phyloP scores from a whole-genome alignment of 2,888 invertebrate species.

The Endotricha flammealis region DNA sequence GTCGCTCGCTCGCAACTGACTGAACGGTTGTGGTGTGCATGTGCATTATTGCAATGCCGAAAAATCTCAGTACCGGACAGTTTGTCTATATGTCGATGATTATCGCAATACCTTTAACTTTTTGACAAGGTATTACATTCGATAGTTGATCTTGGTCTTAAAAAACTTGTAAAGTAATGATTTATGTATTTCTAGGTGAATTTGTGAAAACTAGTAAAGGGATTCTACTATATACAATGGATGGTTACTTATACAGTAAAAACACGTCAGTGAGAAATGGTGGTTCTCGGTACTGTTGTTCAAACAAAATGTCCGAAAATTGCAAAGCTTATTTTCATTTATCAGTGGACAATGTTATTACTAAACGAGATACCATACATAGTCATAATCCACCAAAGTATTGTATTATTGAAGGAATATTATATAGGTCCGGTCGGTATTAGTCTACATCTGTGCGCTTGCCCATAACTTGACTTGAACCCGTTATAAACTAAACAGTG shows the following conservation, averaged over 20 bases:
- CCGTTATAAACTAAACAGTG: no score
- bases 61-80: no score
- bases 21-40: no score
- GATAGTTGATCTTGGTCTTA: no score
- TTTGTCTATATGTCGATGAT: no score
- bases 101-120: no score
- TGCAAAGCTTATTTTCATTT: conserved; percentile 25
- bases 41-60: no score
- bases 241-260: conserved; percentile 1
- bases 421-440: background rate
- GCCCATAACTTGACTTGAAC: no score
- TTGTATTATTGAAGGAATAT: background rate
- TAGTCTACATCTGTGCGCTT: no score
- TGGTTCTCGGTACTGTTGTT: conserved; percentile 20
- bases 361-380: conserved; percentile 15
- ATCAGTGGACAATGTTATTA: conserved; percentile 17
- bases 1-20: no score
- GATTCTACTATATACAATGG: background rate
- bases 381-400: conserved; percentile 20
- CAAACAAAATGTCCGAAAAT: conserved; percentile 13
- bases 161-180: no score
- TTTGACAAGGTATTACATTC: no score
- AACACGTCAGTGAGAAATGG: background rate
- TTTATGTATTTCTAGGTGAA: conserved; percentile 2
- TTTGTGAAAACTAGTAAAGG: conserved; percentile 7